These are phyloP conservation scores for Eubasilissa splendida DNA, from an alignment of 2,888 invertebrate species.

Conservation along the genomic window DNA sequence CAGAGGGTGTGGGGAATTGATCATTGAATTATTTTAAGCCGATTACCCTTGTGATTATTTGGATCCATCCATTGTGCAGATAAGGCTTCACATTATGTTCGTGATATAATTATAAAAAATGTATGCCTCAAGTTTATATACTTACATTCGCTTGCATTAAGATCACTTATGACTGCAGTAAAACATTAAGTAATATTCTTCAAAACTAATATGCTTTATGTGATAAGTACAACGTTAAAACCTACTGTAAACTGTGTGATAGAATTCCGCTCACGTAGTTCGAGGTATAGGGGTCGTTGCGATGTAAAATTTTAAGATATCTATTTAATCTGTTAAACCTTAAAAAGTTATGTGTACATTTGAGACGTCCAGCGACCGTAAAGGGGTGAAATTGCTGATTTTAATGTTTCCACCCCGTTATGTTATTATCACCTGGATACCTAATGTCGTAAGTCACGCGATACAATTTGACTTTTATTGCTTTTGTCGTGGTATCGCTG, in stretches of 20 bases:
- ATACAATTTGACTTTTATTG: constrained; percentile 55
- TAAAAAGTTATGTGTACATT: constrained; percentile 8
- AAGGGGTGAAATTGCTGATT: constrained; percentile 9
- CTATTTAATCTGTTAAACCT: constrained; percentile 26
- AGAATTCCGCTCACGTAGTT: constrained; percentile 23
- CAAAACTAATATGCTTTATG: constrained; percentile 7
- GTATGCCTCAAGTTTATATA: not conserved
- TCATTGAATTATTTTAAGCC: too few relatives aligned
- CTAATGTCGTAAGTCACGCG: constrained; percentile 51
- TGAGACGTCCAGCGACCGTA: constrained; percentile 1
- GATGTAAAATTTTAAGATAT: constrained; percentile 22
- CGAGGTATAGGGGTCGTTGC: not conserved
- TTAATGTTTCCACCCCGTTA: constrained; percentile 19
- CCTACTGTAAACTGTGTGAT: not conserved
- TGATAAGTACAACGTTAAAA: constrained; percentile 26
- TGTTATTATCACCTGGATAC: constrained; percentile 45
- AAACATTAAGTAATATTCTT: constrained; percentile 2
- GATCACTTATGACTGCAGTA: constrained; percentile 34
- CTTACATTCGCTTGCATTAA: constrained; percentile 10
- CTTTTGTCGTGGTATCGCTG: constrained; percentile 38
- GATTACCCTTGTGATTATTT: too few relatives aligned
- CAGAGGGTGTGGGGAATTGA: too few relatives aligned
- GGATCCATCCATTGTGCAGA: too few relatives aligned
- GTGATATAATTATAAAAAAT: not conserved
- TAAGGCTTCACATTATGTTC: too few relatives aligned